Base-by-base conservation (phyloP, 2,113 vertebrate species). In the Butastur rufipennis region DNA sequence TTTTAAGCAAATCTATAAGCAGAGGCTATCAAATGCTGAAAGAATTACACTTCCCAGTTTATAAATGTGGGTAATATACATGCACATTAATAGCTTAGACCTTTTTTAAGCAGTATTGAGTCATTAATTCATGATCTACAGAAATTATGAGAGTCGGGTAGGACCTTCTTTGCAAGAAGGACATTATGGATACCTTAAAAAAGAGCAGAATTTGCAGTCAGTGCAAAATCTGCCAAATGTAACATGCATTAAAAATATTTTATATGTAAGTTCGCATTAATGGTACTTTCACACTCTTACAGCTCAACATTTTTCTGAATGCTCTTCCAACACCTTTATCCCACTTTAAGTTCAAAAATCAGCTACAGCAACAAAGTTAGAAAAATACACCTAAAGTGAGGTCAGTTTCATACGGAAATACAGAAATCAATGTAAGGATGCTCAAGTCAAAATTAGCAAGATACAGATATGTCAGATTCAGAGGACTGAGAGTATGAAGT, bases 1-100 rank as follows among this genome's bases (percentile, higher is more conserved):
- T 75, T 98, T 98, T 95, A 97, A 96, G 96, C 92, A 96, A 97
- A 97, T 97, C 91, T 97, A 94, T 95, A 97, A 65, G 88, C 93
- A 92, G 55, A 92, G 56, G 32, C 86, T 55, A 90, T 92, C 71
- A 80, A 77, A 81, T 16, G 25, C 90, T 89, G 36, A n/a, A 94
- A 77, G 88, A 96, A 85, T 71, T 77, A 61, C 47, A 71, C 55
- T 59, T 67, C 22, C 53, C 81, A 87, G 58, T 88, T 96, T 84
- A 94, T 73, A 91, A 89, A 77, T 80, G 62, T 45, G 67, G 61
- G 70, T 81, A 81, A 90, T 80, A 77, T 18, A 72, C 43, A 52
- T 13, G 53, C 25, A 70, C 50, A 43, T 81, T 71, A 85, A 43
- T 17, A 75, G 81, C 48, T 81, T 8, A 45, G 77, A n/a, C 13